Percentiles rank a stretch among this genome's conserved stretches.
phyloP scores from a whole-genome alignment of 2,797 vertebrate species.

The Bradypodion pumilum region DNA sequence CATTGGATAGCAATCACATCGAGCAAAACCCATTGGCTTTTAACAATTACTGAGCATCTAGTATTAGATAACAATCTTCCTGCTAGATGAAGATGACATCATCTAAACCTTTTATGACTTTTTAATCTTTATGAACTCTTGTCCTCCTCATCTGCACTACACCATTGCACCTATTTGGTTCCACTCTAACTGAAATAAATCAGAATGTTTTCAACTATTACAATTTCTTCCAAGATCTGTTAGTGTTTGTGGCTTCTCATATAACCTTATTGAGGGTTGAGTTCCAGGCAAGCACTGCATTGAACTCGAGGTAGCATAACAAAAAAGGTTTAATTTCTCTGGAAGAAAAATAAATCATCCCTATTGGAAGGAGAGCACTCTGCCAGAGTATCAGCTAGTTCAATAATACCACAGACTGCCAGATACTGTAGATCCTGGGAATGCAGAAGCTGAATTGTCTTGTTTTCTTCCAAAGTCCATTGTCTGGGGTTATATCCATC shows the following conservation, averaged over 20 bases:
- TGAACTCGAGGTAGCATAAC: conserved; percentile 50
- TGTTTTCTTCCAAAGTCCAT: conserved; percentile 7
- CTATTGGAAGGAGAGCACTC: conserved; percentile 51
- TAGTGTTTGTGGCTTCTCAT: conserved; percentile 48
- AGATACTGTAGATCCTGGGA: conserved; percentile 15
- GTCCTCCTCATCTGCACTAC: no score
- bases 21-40: no score
- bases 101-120: no score
- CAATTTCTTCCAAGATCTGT: conserved; percentile 20
- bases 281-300: conserved; percentile 32
- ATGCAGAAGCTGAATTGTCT: conserved; percentile 53
- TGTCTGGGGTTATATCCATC: conserved; percentile 24
- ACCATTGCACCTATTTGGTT: no score
- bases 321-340: conserved; percentile 46
- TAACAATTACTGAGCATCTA: no score
- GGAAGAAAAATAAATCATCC: conserved; percentile 57
- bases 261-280: conserved; percentile 37
- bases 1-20: no score
- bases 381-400: conserved; percentile 39
- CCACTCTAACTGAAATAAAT: no score
- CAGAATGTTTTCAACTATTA: neutral
- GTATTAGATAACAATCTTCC: no score
- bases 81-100: no score
- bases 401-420: conserved; percentile 31
- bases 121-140: no score